Evolutionary conservation across 2,113 vertebrate species (phyloP), one percentile per base, ranked within the genome.

Genomic region (Leptobrachium ailaonicum): DNA sequence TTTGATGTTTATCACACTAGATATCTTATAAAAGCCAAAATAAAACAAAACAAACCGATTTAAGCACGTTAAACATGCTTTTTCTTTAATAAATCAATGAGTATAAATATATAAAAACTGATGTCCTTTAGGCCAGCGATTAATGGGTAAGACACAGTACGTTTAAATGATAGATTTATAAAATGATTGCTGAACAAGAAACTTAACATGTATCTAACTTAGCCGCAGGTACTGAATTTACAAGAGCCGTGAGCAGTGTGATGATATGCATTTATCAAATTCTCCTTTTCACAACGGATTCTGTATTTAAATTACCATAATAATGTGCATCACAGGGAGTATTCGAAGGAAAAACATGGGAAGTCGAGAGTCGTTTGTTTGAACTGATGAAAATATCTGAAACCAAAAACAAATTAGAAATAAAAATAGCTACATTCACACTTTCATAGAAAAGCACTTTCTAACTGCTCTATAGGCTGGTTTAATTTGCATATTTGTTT

Each of bases 161-260:
- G 87, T 90, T 73, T 91, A 91, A 92, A 85, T 89, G 88, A 90
- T 85, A 84, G 66, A 4, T 89, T 91, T 90, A 32, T 73, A 88
- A 91, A 91, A 85, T 84, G 41, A 86, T 81, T 89, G 90, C 89
- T 90, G 78, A 85, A 86, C 54, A 85, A 88, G 82, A 89, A 91
- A 88, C 82, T 88, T 83, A 83, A 79, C 90, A 87, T 1, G 0
- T 87, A 89, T 90, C 87, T 40, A 6, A 77, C 86, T 82, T 91
- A 90, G 89, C 91, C 90, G 89, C 88, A 88, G 88, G 91, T 93
- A 84, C 58, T 66, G 85, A 88, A 93, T 93, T 92, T 92, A 91
- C 87, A 91, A 82, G 83, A 89, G 83, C 79, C 84, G 89, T 91
- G 90, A 92, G 90, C 82, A 83, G 78, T 83, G 82, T 87, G 86